A percentile compares a stretch with the other conserved stretches of the same genome.
Evolutionary conservation across 64 coral and sea anemone species (phyloP).

Genomic region (Acropora yongei): DNA sequence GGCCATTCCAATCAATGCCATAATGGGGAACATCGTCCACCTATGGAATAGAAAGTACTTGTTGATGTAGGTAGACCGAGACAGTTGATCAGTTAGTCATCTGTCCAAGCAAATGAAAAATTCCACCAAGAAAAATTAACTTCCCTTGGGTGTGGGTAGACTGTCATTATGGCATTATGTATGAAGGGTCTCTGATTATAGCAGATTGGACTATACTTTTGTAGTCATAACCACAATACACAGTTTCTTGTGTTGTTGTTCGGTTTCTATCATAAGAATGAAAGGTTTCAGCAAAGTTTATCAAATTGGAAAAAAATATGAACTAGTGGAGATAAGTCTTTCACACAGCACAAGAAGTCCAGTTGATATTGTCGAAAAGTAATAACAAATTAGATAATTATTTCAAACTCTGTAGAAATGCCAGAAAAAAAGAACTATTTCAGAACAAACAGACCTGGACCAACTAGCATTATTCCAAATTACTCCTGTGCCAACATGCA

Average conservation of each 20-base stretch:
- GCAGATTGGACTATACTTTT: not conserved
- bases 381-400: not conserved
- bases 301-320: not conserved
- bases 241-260: not conserved
- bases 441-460: not conserved
- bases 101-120: not conserved
- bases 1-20: slow-evolving; percentile 6
- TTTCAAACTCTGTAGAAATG: not conserved
- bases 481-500: slow-evolving; percentile 11
- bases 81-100: not conserved
- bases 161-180: not conserved
- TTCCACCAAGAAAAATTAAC: not conserved
- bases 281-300: not conserved
- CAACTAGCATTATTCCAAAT: slow-evolving; percentile 1
- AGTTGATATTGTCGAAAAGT: not conserved
- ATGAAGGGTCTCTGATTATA: not conserved
- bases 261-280: slow-evolving; percentile 1
- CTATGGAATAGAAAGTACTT: not conserved
- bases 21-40: not conserved
- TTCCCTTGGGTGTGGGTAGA: not conserved
- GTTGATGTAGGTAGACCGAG: not conserved
- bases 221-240: not conserved
- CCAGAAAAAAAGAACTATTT: not conserved
- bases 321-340: not conserved
- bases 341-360: not conserved